These are phyloP conservation scores for Araneus ventricosus DNA, from an alignment of 1,140 invertebrate genomes.

Conservation along the genomic window DNA sequence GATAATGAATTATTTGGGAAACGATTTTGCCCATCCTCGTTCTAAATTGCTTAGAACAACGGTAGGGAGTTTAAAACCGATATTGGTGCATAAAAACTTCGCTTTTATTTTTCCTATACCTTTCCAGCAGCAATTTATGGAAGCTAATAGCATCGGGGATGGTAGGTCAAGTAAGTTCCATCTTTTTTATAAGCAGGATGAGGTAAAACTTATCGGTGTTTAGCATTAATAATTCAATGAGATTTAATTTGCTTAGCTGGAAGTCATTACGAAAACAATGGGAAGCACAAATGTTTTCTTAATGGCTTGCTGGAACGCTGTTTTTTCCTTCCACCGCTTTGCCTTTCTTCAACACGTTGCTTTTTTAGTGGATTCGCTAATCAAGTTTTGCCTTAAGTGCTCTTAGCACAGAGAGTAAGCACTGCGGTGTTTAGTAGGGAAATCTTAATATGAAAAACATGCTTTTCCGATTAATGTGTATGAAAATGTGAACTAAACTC, in stretches of 20 bases:
- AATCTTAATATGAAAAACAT: constrained; percentile 46
- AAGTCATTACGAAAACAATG: constrained; percentile 74
- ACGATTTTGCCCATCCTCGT: constrained; percentile 66
- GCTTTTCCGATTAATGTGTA: constrained; percentile 41
- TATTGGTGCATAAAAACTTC: constrained; percentile 71
- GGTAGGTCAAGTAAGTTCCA: constrained; percentile 58
- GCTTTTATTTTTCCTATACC: constrained; percentile 68
- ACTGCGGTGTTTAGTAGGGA: not conserved
- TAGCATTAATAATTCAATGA: constrained; percentile 75
- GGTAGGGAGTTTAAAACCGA: constrained; percentile 66
- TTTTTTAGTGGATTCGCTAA: not conserved
- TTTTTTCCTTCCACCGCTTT: not conserved
- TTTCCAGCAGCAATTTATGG: constrained; percentile 53
- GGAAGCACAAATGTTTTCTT: constrained; percentile 74
- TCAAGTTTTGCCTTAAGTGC: not conserved
- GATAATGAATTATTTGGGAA: constrained; percentile 75
- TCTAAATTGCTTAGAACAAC: constrained; percentile 56
- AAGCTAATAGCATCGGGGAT: constrained; percentile 55
- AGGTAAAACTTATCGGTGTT: constrained; percentile 72
- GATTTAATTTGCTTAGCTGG: constrained; percentile 74
- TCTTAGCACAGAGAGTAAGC: not conserved
- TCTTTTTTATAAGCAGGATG: constrained; percentile 52
- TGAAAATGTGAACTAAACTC: not conserved
- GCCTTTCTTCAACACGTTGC: constrained; percentile 1
- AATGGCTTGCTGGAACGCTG: constrained; percentile 54